phyloP scores from a whole-genome alignment of 2,113 vertebrate species.

The Camarhynchus parvulus region DNA sequence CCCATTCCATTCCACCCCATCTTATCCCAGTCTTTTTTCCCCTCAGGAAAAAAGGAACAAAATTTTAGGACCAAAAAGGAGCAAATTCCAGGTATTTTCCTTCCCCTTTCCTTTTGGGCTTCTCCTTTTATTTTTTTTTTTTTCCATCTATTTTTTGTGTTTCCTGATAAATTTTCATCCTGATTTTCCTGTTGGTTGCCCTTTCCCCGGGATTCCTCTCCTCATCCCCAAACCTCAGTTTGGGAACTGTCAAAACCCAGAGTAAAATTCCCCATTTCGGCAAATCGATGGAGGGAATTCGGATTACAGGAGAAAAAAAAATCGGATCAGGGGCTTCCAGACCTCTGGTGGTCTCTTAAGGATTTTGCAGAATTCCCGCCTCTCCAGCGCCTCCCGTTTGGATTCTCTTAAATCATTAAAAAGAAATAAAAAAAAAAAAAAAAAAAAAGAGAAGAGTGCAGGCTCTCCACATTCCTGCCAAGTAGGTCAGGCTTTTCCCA shows the following conservation, averaged over 20 bases:
- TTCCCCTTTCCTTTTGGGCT: neutral
- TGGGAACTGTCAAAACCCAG: neutral
- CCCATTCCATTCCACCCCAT: neutral
- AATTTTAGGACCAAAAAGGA: neutral
- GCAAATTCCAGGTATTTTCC: neutral
- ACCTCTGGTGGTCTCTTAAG: neutral
- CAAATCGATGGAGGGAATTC: neutral
- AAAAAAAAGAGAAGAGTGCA: neutral
- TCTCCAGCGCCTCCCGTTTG: neutral
- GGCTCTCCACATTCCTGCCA: neutral
- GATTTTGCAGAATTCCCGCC: neutral
- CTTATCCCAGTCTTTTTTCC: neutral
- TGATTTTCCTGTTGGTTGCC: neutral
- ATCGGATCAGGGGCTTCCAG: neutral
- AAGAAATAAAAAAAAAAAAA: neutral
- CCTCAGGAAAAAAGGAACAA: neutral
- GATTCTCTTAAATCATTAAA: slow-evolving; percentile 34
- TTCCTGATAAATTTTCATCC: neutral
- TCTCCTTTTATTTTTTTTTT: neutral
- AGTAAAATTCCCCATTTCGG: fast-evolving
- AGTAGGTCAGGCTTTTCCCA: slow-evolving; percentile 50
- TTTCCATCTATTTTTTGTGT: neutral
- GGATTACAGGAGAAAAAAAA: neutral
- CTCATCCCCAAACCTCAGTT: neutral
- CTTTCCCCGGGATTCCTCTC: neutral